These are phyloP conservation scores for Sinocyclocheilus maitianheensis DNA, from an alignment of 2,113 vertebrate species.

Conservation along the genomic window DNA sequence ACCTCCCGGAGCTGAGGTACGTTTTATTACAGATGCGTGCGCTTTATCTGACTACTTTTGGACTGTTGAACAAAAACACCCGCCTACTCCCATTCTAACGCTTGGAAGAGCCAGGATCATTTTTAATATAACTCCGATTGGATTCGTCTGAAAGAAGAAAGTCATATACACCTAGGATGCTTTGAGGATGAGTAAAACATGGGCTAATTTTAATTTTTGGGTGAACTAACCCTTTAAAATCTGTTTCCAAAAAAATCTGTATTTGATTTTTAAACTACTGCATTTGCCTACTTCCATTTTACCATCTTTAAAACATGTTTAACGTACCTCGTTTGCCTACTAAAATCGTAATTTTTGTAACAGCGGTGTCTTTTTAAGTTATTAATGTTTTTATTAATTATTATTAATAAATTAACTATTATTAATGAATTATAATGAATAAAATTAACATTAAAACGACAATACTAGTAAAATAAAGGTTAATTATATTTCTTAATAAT, in stretches of 20 bases:
- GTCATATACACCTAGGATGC: too few species aligned
- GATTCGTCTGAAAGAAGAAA: too few species aligned
- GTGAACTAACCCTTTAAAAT: not conserved
- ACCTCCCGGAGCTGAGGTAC: too few species aligned
- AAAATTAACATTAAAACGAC: not conserved
- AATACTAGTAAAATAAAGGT: not conserved
- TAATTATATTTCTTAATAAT: not conserved
- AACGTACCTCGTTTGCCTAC: not conserved
- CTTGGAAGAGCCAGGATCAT: too few species aligned
- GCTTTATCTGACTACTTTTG: too few species aligned
- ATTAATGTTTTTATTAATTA: not conserved
- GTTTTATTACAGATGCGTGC: too few species aligned
- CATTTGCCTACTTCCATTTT: not conserved
- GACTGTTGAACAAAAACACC: too few species aligned
- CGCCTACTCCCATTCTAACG: too few species aligned
- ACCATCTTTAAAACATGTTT: not conserved
- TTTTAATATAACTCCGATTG: too few species aligned
- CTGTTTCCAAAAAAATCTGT: not conserved
- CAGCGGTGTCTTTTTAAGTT: not conserved
- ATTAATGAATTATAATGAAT: not conserved
- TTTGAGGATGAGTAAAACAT: too few species aligned
- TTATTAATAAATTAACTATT: too few species aligned
- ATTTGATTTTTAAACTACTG: not conserved
- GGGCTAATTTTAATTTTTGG: too few species aligned
- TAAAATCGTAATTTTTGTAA: not conserved